Percentiles rank a stretch among this genome's conserved stretches.
Evolutionary conservation across 1,140 invertebrate species (phyloP).

Genomic region (Atopsyche davidsoni): DNA sequence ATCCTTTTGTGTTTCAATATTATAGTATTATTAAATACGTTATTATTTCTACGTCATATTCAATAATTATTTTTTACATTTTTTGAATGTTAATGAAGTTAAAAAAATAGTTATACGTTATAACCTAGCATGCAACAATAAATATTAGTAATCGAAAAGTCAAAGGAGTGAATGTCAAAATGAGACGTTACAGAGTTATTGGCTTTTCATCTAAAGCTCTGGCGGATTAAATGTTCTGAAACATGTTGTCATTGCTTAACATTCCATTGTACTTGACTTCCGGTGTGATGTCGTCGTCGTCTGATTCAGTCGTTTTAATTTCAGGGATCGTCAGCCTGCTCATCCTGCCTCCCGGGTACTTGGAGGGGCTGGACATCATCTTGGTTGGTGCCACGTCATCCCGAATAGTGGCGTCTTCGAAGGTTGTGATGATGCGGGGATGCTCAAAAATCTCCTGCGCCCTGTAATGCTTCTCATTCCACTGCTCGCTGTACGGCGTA

Average conservation of each 20-base stretch:
- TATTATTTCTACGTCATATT: too few relatives aligned
- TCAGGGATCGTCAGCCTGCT: slow-evolving; percentile 15
- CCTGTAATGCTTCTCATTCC: slow-evolving; percentile 24
- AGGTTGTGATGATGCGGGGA: too few relatives aligned
- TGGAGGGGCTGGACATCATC: too few relatives aligned
- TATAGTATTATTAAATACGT: too few relatives aligned
- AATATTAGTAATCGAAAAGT: too few relatives aligned
- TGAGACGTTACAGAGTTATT: background rate
- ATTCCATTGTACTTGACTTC: slow-evolving; percentile 23
- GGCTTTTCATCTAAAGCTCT: slow-evolving; percentile 1
- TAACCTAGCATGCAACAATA: background rate
- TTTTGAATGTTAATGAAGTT: too few relatives aligned
- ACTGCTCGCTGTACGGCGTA: slow-evolving; percentile 26
- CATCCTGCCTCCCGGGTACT: too few relatives aligned
- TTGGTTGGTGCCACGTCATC: too few relatives aligned
- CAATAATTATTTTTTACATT: too few relatives aligned
- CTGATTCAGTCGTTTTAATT: slow-evolving; percentile 7
- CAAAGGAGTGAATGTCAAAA: background rate
- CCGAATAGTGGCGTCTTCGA: too few relatives aligned
- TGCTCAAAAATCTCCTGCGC: slow-evolving; percentile 7
- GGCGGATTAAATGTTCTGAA: slow-evolving; percentile 17
- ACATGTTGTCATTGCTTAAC: slow-evolving; percentile 17
- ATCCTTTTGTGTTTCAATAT: too few relatives aligned
- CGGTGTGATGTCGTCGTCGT: slow-evolving; percentile 26
- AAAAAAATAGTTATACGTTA: too few relatives aligned